phyloP scores from a whole-genome alignment of 2,888 invertebrate genomes.

The Rhabditophanes sp. region DNA sequence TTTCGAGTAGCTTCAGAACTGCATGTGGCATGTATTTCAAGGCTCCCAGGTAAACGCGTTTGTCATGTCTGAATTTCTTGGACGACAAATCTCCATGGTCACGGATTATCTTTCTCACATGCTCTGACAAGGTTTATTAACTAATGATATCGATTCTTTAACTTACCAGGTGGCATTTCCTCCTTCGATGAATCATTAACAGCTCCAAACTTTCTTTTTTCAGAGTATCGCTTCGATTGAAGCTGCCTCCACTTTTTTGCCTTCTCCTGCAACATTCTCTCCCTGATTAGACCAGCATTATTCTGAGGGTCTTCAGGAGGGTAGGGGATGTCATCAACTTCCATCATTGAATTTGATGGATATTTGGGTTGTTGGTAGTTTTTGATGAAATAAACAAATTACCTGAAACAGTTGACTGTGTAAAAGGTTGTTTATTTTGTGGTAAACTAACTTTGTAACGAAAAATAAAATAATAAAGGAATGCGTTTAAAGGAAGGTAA shows the following conservation, averaged over 20 bases:
- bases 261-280: too few species aligned
- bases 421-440: too few species aligned
- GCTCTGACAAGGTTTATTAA: slow-evolving; percentile 52
- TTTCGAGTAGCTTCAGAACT: slow-evolving; percentile 90
- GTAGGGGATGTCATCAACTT: too few species aligned
- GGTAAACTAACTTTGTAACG: too few species aligned
- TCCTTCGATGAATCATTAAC: slow-evolving; percentile 98
- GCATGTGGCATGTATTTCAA: slow-evolving; percentile 99
- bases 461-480: too few species aligned
- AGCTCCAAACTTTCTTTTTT: slow-evolving; percentile 94
- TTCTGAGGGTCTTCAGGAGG: too few species aligned
- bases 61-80: slow-evolving; percentile 92
- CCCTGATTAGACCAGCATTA: too few species aligned
- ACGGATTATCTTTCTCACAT: slow-evolving; percentile 91
- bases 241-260: slow-evolving; percentile 82
- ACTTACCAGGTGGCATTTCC: slow-evolving; percentile 73
- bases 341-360: too few species aligned
- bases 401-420: too few species aligned
- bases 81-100: slow-evolving; percentile 99
- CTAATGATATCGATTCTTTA: neutral
- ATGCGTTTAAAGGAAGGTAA: too few species aligned
- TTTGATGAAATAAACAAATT: too few species aligned
- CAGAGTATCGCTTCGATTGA: slow-evolving; percentile 92
- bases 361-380: too few species aligned
- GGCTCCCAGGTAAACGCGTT: slow-evolving; percentile 89